phyloP scores from a whole-genome alignment of 2,888 invertebrate species.

The Rhamnusium bicolor region DNA sequence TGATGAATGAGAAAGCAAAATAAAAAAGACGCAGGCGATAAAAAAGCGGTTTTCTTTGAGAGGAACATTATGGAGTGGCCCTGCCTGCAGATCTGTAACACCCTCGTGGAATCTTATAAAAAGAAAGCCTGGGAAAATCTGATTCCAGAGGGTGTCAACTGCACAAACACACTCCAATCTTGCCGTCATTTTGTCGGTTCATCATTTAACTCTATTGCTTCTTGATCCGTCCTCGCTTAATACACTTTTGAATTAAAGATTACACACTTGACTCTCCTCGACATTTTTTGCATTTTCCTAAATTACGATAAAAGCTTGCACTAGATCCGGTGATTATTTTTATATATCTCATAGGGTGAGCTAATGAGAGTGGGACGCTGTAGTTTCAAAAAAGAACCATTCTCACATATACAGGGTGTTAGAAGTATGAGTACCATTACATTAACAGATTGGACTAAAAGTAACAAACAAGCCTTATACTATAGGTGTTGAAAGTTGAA shows the following conservation, averaged over 20 bases:
- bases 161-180: constrained; percentile 68
- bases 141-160: constrained; percentile 69
- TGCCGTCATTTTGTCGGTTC: constrained; percentile 64
- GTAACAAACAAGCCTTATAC: no score
- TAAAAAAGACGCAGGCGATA: constrained; percentile 58
- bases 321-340: not conserved
- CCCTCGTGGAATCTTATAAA: constrained; percentile 54
- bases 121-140: constrained; percentile 66
- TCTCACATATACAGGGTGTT: no score
- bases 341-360: not conserved
- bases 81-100: constrained; percentile 56
- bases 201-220: constrained; percentile 54
- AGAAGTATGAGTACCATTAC: no score
- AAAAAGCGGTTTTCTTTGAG: constrained; percentile 63
- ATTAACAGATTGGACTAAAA: no score
- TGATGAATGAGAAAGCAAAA: constrained; percentile 60
- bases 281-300: constrained; percentile 42
- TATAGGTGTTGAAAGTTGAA: no score
- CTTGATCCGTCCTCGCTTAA: constrained; percentile 48
- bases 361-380: no score
- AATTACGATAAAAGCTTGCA: not conserved
- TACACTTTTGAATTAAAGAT: constrained; percentile 59
- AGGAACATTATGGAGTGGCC: constrained; percentile 55
- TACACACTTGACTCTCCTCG: constrained; percentile 54
- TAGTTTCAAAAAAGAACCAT: no score